Evolutionary conservation across 2,113 vertebrate species (phyloP).

Genomic region (Gopherus flavomarginatus): DNA sequence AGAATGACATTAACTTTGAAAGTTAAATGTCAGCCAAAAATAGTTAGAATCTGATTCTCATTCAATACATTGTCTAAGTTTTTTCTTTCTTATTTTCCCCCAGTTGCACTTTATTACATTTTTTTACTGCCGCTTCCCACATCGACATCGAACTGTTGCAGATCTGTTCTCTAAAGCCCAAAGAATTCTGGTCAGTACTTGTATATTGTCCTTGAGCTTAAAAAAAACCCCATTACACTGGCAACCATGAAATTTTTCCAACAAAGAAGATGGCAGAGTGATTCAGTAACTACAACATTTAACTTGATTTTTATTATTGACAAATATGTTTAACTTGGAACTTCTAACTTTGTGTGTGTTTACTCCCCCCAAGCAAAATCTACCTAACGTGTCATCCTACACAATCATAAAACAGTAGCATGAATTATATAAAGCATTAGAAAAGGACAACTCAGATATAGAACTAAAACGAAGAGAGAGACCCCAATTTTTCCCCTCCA

Average conservation of each 20-base stretch:
- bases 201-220: background rate
- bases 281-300: conserved; percentile 36
- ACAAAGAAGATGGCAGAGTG: background rate
- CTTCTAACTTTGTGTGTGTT: background rate
- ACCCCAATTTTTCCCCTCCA: background rate
- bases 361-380: background rate
- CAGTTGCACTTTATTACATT: conserved; percentile 25
- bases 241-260: conserved; percentile 43
- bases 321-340: background rate
- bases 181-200: conserved; percentile 6
- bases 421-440: background rate
- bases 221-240: background rate
- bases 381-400: conserved; percentile 11
- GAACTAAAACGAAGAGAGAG: background rate
- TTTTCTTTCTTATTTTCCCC: conserved; percentile 43
- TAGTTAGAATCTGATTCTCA: conserved; percentile 50
- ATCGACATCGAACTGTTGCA: conserved; percentile 14
- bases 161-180: conserved; percentile 29
- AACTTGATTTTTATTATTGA: background rate
- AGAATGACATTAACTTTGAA: conserved; percentile 60
- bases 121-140: conserved; percentile 12
- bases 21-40: conserved; percentile 68
- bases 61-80: conserved; percentile 52
- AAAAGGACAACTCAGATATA: background rate
- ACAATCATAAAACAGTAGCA: conserved; percentile 2